Conservation (phyloP, 2,113 vertebrate species). For the Melierax canorus region DNA sequence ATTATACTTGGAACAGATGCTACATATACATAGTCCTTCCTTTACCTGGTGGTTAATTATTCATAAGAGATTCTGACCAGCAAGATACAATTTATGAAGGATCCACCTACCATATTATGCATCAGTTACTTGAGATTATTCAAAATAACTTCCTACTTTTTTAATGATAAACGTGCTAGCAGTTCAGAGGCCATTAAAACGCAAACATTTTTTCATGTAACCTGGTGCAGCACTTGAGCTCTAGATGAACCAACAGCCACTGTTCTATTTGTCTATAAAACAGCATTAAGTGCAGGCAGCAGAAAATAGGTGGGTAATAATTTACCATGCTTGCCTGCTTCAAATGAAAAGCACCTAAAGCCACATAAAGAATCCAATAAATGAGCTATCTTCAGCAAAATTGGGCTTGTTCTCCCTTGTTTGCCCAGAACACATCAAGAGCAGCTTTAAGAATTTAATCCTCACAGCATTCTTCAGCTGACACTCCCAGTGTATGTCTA, state of each 20-base stretch:
- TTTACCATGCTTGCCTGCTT: not conserved
- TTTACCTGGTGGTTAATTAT: not conserved
- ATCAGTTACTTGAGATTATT: not conserved
- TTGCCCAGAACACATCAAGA: not conserved
- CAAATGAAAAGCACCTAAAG: not conserved
- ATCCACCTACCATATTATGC: not conserved
- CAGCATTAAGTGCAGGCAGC: not conserved
- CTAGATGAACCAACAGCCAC: not conserved
- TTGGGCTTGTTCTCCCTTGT: not conserved
- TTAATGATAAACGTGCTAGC: not conserved
- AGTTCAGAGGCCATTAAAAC: not conserved
- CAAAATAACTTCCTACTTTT: not conserved
- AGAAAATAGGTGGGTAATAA: constrained; percentile 46
- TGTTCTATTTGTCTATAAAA: not conserved
- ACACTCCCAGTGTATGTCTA: not conserved
- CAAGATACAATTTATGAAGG: not conserved
- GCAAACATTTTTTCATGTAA: not conserved
- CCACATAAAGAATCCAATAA: not conserved
- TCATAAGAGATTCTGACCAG: not conserved
- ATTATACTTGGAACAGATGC: not conserved
- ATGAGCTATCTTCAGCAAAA: not conserved
- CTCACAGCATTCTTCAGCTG: not conserved
- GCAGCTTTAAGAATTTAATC: not conserved
- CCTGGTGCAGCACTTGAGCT: not conserved
- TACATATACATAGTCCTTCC: not conserved